Base-by-base conservation (phyloP, 92 coral and sea anemone genomes). In the Galaxea fascicularis region DNA sequence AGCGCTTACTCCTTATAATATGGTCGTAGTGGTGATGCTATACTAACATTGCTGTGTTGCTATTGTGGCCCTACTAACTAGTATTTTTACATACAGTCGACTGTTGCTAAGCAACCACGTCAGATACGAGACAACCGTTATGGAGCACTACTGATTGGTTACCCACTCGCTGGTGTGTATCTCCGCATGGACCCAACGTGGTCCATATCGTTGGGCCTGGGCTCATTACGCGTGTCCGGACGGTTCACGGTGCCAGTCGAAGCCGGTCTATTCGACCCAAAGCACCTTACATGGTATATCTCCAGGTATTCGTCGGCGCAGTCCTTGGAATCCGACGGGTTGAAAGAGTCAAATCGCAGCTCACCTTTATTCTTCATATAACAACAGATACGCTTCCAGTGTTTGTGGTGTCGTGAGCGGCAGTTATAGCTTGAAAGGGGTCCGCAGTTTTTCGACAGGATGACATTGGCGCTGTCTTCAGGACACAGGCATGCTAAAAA, bases 181-280 rank as follows among this genome's bases (percentile, higher is more conserved):
- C 29, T 35, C 20, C 67, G 67, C 52, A 54, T 21, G 80, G 57
- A 75, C 0, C 80, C 66, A 16, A 49, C 22, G 24, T 51, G 47
- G 4, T 28, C 35, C 21, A 53, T 30, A 7, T 67, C 80, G 52
- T 10, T 56, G 41, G 66, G 57, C 80, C 12, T 57, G 67, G 31
- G 57, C 68, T 18, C 35, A 20, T 29, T 10, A 7, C 46, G 67
- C 52, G 12, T 57, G 80, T 56, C 68, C 29, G 27, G 20, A 65
- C 29, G 8, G n/a, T 75, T 18, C 41, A 75, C n/a, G 67, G 30
- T 75, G n/a, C 56, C 45, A 29, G 51, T 28, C 10, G 17, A 45
- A 31, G 41, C 41, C 41, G 68, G 80, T 75, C 30, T 75, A n/a
- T 30, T n/a, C 57, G 67, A 57, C 53, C 80, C 67, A 57, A 65